These are phyloP conservation scores for Salminus brasiliensis DNA, from an alignment of 2,113 vertebrate genomes.

Conservation along the genomic window DNA sequence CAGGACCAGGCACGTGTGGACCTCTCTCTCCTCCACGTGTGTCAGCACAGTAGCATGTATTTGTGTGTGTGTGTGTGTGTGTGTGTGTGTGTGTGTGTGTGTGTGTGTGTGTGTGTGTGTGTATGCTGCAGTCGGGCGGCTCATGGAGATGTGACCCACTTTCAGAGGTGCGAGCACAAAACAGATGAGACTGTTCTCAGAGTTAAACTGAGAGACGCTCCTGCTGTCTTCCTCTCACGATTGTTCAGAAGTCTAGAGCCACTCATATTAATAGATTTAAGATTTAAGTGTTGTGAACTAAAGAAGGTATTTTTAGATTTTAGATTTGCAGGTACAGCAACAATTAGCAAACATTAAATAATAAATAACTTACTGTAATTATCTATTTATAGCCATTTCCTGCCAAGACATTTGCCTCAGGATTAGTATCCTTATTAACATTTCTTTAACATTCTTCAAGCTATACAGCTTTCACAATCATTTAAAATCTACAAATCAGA, in stretches of 20 bases:
- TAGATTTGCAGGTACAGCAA: no score
- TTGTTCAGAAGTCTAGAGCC: background rate
- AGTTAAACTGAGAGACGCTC: constrained; percentile 7
- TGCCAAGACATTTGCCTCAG: no score
- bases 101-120: background rate
- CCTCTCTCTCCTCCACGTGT: constrained; percentile 10
- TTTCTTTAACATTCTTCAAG: background rate
- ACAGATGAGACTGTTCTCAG: constrained; percentile 20
- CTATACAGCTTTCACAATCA: background rate
- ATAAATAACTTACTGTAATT: no score
- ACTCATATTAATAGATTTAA: no score
- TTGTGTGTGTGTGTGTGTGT: constrained; percentile 20
- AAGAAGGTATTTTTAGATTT: no score
- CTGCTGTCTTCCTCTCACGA: constrained; percentile 10
- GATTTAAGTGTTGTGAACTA: no score
- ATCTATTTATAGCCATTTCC: no score
- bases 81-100: constrained; percentile 19
- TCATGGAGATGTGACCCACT: constrained; percentile 34
- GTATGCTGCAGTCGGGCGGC: background rate
- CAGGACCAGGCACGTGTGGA: constrained; percentile 1
- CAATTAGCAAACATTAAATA: no score
- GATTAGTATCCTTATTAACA: no score
- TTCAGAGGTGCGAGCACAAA: constrained; percentile 2
- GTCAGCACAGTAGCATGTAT: background rate
- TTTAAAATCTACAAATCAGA: no score